Base-by-base conservation (phyloP, 2,797 vertebrate species). In the Molossus molossus region DNA sequence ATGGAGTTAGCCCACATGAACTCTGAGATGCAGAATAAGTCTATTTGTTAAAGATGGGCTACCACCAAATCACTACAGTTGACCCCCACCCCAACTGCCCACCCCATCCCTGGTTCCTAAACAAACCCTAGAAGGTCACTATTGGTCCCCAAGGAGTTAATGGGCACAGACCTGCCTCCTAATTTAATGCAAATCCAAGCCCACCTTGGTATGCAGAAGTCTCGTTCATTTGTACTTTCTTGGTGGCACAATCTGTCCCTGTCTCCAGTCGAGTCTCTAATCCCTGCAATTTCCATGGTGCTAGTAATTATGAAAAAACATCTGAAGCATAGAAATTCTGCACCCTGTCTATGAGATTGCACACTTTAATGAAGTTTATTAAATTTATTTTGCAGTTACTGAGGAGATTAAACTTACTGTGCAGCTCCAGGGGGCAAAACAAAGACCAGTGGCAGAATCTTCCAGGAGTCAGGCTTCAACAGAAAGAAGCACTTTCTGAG, bases 101-200 rank as follows among this genome's bases (percentile, higher is more conserved):
- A 29, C 11, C 10, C 13, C 85, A 62, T 76, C 80, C 25, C 20
- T 33, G 27, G 92, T 58, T 76, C 79, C 75, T n/a, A 21, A 79
- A 76, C 12, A 90, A 87, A 82, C 18, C 23, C 94, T 76, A 69
- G 64, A 75, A 88, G 23, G 29, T 65, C 67, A 62, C 3, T 13
- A 27, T 69, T 2, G 0, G 79, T 33, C 53, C 55, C 62, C 72
- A 77, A 69, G 67, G 64, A 57, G 33, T 64, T 87, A 92, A 75
- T 70, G 29, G n/a, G 10, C 21, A 13, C 0, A 0, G 67, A 73
- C 29, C 75, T 81, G 64, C 25, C 27, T 58, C 80, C 96, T 98
- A 85, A 97, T 97, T 97, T 96, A 92, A 98, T 98, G 98, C 97
- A 98, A 98, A 98, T 98, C 91, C 95, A 50, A 79, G 33, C 58